Base-by-base conservation (phyloP, 2,888 invertebrate genomes). In the Dryobotodes eremita region DNA sequence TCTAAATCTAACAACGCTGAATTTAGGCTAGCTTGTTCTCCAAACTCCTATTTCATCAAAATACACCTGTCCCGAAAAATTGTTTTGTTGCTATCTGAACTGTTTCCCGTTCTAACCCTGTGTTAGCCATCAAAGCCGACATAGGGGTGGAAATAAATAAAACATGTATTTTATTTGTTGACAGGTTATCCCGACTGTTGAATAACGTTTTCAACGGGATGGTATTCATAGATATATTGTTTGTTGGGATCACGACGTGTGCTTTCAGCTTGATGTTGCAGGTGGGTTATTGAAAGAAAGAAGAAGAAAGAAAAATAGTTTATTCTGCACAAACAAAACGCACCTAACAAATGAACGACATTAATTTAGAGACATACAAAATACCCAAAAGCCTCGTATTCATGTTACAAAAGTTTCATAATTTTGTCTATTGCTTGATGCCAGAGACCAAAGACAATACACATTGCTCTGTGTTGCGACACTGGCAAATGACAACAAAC, bases 251-350 rank as follows among this genome's bases (percentile, higher is more conserved):
- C 1, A 93, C 90, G 4, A 91, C 92, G 20, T 94, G 95, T 73
- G 93, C 95, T 75, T 94, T 94, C 69, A 91, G 88, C 62, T 91
- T 95, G 64, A 91, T 93, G 15, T 91, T 89, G 0, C 91, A 92
- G 77, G 95, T 95, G 86, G 90, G 92, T 88, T 84, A 79, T n/a
- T n/a, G n/a, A n/a, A n/a, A n/a, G n/a, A n/a, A n/a, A n/a, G n/a
- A n/a, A n/a, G n/a, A n/a, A n/a, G n/a, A n/a, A n/a, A n/a, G n/a
- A n/a, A n/a, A n/a, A n/a, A n/a, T n/a, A n/a, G n/a, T n/a, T n/a
- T n/a, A n/a, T n/a, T n/a, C n/a, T n/a, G n/a, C n/a, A n/a, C n/a
- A n/a, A n/a, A n/a, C n/a, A n/a, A n/a, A n/a, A n/a, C n/a, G n/a
- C n/a, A n/a, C n/a, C n/a, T n/a, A n/a, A n/a, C n/a, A n/a, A n/a